Conservation (phyloP, 2,797 vertebrate genomes). For the Pangasius larnaudii region DNA sequence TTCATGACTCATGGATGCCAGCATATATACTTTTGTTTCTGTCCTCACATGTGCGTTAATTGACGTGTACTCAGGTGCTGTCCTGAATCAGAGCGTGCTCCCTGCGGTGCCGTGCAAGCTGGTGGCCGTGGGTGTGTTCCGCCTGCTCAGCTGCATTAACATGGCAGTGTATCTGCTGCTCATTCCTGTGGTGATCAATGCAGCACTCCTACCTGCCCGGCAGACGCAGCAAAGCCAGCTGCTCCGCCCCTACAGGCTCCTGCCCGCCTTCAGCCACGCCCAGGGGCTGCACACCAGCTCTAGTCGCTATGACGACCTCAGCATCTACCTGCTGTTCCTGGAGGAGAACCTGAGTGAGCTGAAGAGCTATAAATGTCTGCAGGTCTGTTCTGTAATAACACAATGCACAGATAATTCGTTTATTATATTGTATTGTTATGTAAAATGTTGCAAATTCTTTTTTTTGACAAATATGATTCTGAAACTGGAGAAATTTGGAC, state of each 20-base stretch:
- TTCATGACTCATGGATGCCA: not conserved
- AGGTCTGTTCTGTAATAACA: slow-evolving; percentile 66
- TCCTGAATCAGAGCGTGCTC: slow-evolving; percentile 82
- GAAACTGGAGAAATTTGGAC: too few relatives aligned
- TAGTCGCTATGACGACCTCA: slow-evolving; percentile 87
- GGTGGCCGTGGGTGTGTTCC: slow-evolving; percentile 90
- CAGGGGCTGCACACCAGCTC: slow-evolving; percentile 75
- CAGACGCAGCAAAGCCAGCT: slow-evolving; percentile 82
- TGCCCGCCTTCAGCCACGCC: slow-evolving; percentile 84
- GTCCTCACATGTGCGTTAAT: too few relatives aligned
- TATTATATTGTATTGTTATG: not conserved
- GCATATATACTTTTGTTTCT: not conserved
- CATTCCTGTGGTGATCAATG: slow-evolving; percentile 81
- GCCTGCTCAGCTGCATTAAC: slow-evolving; percentile 92
- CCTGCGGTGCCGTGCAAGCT: slow-evolving; percentile 91
- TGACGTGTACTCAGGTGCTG: slow-evolving; percentile 70
- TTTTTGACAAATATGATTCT: too few relatives aligned
- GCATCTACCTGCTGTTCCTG: slow-evolving; percentile 90
- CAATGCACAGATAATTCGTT: not conserved
- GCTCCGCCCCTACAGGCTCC: slow-evolving; percentile 87
- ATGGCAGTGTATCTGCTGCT: slow-evolving; percentile 83
- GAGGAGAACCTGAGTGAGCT: slow-evolving; percentile 94
- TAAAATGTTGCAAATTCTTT: not conserved
- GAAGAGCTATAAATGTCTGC: slow-evolving; percentile 94
- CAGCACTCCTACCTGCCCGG: slow-evolving; percentile 80